phyloP scores from a whole-genome alignment of 2,888 invertebrate genomes.

The Germaria angustata region DNA sequence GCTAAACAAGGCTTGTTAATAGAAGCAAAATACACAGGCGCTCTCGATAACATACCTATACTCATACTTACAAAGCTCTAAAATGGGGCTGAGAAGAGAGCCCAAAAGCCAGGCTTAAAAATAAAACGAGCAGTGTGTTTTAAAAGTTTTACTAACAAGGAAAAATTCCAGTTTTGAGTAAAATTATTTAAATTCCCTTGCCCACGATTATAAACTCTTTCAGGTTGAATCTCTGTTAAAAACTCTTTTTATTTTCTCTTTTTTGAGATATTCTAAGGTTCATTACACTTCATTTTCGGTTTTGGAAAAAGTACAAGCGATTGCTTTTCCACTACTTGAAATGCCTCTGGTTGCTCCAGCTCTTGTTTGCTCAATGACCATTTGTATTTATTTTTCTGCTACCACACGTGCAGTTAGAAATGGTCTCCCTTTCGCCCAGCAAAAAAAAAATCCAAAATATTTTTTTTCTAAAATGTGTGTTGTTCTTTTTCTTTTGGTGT shows the following conservation, averaged over 20 bases:
- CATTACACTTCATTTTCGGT: conserved; percentile 43
- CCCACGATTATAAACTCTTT: background rate
- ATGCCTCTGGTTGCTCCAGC: background rate
- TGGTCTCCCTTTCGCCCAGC: background rate
- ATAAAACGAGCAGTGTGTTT: background rate
- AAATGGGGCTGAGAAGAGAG: conserved; percentile 33
- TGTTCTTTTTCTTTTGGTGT: conserved; percentile 13
- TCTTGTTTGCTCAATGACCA: conserved; percentile 10
- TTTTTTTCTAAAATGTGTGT: conserved; percentile 18
- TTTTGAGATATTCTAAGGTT: conserved; percentile 33
- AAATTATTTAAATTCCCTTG: background rate
- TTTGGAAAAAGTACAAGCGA: too few relatives aligned
- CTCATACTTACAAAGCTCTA: background rate
- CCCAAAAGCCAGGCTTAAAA: conserved; percentile 9
- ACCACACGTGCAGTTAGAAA: conserved; percentile 19
- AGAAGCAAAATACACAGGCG: conserved; percentile 25
- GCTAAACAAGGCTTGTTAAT: conserved; percentile 65
- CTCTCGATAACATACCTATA: background rate
- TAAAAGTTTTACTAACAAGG: conserved; percentile 12
- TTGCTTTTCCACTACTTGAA: conserved; percentile 28
- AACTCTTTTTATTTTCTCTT: conserved; percentile 1
- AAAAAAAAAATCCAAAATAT: background rate
- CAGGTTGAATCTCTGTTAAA: background rate
- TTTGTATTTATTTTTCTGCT: background rate
- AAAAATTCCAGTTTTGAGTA: conserved; percentile 35